Percentiles rank a stretch among this genome's conserved stretches.
phyloP scores from a whole-genome alignment of 2,113 vertebrate species.

The Mohoua ochrocephala region DNA sequence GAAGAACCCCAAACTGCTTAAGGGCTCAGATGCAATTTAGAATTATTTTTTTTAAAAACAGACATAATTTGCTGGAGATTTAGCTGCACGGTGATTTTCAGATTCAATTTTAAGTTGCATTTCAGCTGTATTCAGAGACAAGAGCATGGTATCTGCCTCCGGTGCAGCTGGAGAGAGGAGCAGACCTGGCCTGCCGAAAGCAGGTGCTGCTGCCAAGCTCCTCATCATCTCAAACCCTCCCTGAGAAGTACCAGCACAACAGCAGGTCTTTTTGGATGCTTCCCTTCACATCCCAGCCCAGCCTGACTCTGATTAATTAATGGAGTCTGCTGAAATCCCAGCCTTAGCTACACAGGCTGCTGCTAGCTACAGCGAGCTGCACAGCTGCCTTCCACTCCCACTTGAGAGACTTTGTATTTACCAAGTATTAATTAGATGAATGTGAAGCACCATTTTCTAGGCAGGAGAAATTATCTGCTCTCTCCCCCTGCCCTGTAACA shows the following conservation, averaged over 20 bases:
- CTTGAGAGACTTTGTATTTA: constrained; percentile 23
- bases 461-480: neutral
- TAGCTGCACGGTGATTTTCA: fast-evolving
- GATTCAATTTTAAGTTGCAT: neutral
- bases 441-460: constrained; percentile 11
- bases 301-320: neutral
- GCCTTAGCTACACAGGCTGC: neutral
- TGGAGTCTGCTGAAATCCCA: neutral
- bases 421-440: constrained; percentile 31
- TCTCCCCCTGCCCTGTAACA: neutral
- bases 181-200: neutral
- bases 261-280: neutral
- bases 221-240: neutral
- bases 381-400: neutral
- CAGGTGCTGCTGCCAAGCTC: neutral
- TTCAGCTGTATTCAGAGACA: neutral
- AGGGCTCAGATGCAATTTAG: neutral
- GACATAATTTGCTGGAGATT: neutral
- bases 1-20: neutral
- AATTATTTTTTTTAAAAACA: neutral
- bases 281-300: neutral
- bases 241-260: neutral
- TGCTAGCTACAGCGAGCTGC: neutral
- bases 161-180: neutral
- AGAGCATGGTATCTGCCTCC: neutral